Evolutionary conservation across 2,113 vertebrate species (phyloP).

Genomic region (Caloenas nicobarica): DNA sequence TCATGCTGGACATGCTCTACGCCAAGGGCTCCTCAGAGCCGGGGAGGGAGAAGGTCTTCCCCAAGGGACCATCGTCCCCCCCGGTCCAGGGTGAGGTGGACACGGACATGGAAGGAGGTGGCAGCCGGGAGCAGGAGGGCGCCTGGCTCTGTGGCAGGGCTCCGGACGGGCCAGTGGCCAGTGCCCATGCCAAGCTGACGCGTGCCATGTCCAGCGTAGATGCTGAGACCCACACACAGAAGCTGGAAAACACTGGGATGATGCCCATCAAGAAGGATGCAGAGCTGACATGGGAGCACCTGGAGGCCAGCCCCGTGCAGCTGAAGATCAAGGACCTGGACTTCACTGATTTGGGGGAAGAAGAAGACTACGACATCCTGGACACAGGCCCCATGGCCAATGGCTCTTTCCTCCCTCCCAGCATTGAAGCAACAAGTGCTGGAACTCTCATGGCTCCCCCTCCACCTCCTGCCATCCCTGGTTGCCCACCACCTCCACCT

Average conservation of each 20-base stretch:
- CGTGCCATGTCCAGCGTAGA: conserved; percentile 81
- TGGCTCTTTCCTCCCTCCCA: background rate
- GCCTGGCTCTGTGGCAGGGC: background rate
- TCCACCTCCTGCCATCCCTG: conserved; percentile 12
- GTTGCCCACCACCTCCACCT: conserved; percentile 48
- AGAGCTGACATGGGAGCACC: conserved; percentile 76
- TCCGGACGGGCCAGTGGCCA: background rate
- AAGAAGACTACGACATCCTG: conserved; percentile 90
- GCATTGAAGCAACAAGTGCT: background rate
- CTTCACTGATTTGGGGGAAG: conserved; percentile 93
- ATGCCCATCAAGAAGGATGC: conserved; percentile 72
- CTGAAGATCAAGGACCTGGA: conserved; percentile 93
- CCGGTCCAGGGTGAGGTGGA: background rate
- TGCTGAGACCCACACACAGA: conserved; percentile 72
- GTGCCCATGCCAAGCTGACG: conserved; percentile 51
- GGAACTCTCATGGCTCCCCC: conserved; percentile 40
- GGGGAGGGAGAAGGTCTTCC: background rate
- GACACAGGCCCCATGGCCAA: conserved; percentile 74
- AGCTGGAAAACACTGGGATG: conserved; percentile 76
- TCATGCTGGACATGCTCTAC: conserved; percentile 82
- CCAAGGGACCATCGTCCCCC: background rate
- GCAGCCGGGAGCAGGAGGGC: background rate
- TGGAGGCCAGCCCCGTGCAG: conserved; percentile 66
- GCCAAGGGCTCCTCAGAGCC: conserved; percentile 57
- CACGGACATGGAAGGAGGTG: background rate